Base-by-base conservation (phyloP, 2,888 invertebrate genomes). In the Adelphocoris suturalis region DNA sequence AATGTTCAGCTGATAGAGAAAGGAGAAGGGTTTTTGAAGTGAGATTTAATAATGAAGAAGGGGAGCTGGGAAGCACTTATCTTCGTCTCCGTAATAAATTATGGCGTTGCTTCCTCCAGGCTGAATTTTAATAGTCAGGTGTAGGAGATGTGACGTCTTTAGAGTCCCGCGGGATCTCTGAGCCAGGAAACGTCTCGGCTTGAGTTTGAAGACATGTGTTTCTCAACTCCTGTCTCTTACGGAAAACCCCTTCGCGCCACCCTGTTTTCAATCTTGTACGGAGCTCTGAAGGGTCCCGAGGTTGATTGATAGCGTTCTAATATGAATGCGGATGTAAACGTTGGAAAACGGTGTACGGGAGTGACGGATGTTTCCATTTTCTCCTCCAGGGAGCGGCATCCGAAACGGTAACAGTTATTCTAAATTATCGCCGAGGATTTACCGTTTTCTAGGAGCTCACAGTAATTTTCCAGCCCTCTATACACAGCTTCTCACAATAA, bases 261-360 rank as follows among this genome's bases (percentile, higher is more conserved):
- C 68, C 68, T 68, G 68, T 68, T 78, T 78, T 78, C 78, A 78
- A 78, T 78, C 37, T 78, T 78, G 78, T 78, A 78, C 28, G 78
- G 46, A 16, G 78, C 27, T 27, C 13, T 27, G 7, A 37, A 14
- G 78, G 78, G n/a, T 14, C 46, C 11, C 68, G 27, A 9, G 37
- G 3, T 37, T 78, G 78, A 78, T 78, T 78, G 78, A 78, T 78
- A 78, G 78, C 47, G 78, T 47, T 78, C 78, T 78, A 78, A 78
- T 78, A 78, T 78, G 78, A 46, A 78, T 78, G 78, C 46, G 91
- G 91, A 91, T 91, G 90, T 90, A 89, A 91, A 91, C 89, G 90
- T 87, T 81, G 91, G 90, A 91, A 91, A 91, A 91, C 90, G 19
- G 4, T 68, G 68, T 68, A 23, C 11, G 90, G 37, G 52, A 57